These are phyloP conservation scores for Drosophila saltans DNA, from an alignment of 1,140 invertebrate genomes.

Conservation along the genomic window DNA sequence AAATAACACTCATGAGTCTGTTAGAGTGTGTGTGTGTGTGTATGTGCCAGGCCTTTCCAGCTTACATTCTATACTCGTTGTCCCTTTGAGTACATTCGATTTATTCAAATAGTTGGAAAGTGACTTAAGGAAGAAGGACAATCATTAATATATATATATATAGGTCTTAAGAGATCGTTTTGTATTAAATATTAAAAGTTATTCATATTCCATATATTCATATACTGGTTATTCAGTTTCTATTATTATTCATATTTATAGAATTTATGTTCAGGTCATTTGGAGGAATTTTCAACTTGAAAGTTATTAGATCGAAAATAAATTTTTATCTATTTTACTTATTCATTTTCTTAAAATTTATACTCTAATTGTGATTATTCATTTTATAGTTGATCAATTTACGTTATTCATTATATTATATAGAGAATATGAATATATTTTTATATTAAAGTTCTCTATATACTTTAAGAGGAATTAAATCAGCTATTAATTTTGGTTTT, in stretches of 20 bases:
- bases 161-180: too few species aligned
- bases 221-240: not conserved
- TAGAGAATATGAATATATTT: not conserved
- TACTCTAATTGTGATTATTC: not conserved
- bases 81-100: not conserved
- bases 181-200: not conserved
- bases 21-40: conserved; percentile 23
- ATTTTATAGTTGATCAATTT: not conserved
- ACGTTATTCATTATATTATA: conserved; percentile 9
- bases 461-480: too few species aligned
- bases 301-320: too few species aligned
- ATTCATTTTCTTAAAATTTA: too few species aligned
- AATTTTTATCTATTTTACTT: too few species aligned
- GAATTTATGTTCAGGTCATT: too few species aligned
- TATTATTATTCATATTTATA: too few species aligned
- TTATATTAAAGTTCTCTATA: too few species aligned
- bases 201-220: not conserved
- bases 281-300: too few species aligned
- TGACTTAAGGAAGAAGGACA: too few species aligned
- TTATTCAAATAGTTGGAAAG: not conserved
- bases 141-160: too few species aligned
- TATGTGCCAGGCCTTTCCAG: conserved; percentile 35
- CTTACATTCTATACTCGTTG: conserved; percentile 20
- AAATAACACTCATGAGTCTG: conserved; percentile 60
- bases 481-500: not conserved